Percentiles rank a stretch among this genome's conserved stretches.
phyloP scores from a whole-genome alignment of 2,797 vertebrate genomes.

The Simalia tracyae region DNA sequence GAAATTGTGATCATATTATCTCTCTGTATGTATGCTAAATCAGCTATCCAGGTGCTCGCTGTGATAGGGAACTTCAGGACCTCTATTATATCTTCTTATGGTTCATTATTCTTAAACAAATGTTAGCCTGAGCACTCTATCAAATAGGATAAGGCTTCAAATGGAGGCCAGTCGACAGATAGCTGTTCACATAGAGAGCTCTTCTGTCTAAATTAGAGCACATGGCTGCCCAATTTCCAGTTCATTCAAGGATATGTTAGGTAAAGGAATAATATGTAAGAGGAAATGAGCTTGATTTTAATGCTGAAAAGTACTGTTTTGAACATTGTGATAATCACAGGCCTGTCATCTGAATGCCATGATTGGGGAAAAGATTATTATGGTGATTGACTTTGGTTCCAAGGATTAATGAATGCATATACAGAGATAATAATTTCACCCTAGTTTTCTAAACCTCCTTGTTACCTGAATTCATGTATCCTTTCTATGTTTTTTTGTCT shows the following conservation, averaged over 20 bases:
- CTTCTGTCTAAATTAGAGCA: background rate
- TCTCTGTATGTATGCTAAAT: background rate
- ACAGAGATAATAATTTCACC: background rate
- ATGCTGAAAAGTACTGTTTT: background rate
- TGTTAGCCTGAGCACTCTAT: background rate
- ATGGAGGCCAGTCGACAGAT: background rate
- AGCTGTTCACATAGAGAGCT: background rate
- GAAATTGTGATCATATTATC: background rate
- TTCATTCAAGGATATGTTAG: background rate
- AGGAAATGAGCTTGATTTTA: conserved; percentile 11
- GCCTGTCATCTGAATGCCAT: background rate
- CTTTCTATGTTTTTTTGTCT: background rate
- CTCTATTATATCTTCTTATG: background rate
- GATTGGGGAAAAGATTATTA: background rate
- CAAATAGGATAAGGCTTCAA: background rate
- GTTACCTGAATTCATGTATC: background rate
- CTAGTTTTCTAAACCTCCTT: conserved; percentile 4
- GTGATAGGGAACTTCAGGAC: background rate
- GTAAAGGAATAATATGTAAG: background rate
- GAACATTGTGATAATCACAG: conserved; percentile 3
- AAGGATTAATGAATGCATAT: background rate
- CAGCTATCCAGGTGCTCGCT: background rate
- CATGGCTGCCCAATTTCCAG: background rate
- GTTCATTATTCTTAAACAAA: background rate
- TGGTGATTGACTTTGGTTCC: background rate